Base-by-base conservation (phyloP, 2,888 invertebrate genomes). In the Ligdia adustata region DNA sequence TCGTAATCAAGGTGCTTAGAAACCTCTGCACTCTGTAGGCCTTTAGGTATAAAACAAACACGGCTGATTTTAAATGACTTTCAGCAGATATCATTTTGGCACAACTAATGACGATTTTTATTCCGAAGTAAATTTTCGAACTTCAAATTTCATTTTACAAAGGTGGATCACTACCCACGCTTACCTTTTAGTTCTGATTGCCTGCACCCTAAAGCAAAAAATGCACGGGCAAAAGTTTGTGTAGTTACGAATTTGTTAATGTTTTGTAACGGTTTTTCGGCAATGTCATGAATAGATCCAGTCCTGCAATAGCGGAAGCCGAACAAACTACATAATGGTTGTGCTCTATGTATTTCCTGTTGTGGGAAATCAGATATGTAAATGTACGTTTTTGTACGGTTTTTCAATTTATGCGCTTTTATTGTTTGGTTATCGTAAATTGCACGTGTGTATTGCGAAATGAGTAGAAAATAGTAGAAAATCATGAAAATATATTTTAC, bases 301-400 rank as follows among this genome's bases (percentile, higher is more conserved):
- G 45, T 33, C 38, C 42, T 37, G 32, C 4, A 22, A 49, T 43
- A 42, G 45, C 42, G 42, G 48, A 45, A 46, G 40, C 48, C n/a
- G 7, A 26, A 27, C 39, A 12, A 35, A 22, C 31, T 7, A 7
- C 20, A 42, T 16, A 34, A 22, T 50, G n/a, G 32, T 45, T 34
- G 45, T 18, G 15, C 4, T 22, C 6, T 9, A 28, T 18, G 18
- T 33, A 14, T 12, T 45, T 42, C 45, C 42, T 47, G 47, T 32
- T 31, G 38, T 55, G 52, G 55, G 49, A 53, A 56, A 58, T 45
- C 40, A 40, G 22, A 35, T 44, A 26, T 46, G 34, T 14, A 14
- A 35, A 38, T 28, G 24, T 44, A 29, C 58, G 4, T 22, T 58
- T 58, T 46, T 34, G 45, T 55, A 51, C 51, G 44, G 49, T 32